Evolutionary conservation across 2,113 vertebrate genomes (phyloP), one percentile per base, ranked within the genome.

Genomic region (Indicator indicator): DNA sequence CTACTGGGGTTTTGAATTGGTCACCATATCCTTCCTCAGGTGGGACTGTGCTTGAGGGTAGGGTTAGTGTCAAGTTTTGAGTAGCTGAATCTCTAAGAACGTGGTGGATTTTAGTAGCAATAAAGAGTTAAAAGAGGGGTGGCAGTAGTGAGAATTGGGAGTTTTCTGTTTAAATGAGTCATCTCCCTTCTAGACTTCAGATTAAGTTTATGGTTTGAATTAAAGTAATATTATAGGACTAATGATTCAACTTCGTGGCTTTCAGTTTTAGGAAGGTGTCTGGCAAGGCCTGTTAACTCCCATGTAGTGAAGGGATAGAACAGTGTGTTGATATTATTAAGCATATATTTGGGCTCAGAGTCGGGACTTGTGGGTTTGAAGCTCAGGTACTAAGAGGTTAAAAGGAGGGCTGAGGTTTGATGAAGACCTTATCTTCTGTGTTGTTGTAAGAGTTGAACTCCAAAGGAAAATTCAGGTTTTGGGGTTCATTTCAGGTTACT

Each of bases 141-240:
- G 85, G n/a, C 40, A 74, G 24, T 23, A 59, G 30, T 9, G 21
- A 12, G n/a, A 28, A 42, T 48, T 28, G 3, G 4, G 0, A 0
- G 14, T 70, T 92, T 76, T 60, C 72, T 65, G 5, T 91, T 82
- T 24, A 69, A 82, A 68, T 95, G 44, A 91, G 56, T 96, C 79
- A 91, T 48, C 13, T 15, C 4, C 10, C 13, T 15, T 4, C 10
- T 56, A 58, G 88, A 83, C 75, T 82, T 60, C 32, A 64, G 52
- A 68, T 91, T 59, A 64, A 63, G 27, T 59, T 89, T 82, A 64
- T 75, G 74, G 32, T 59, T 89, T 77, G 17, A 52, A 86, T 89
- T 77, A 30, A 62, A 62, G 23, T 79, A 65, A 58, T 20, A 79
- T 89, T 89, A 28, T 72, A 75, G 71, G 3, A 38, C 7, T 12